These are phyloP conservation scores for Mesochorus sp. DNA, from an alignment of 2,888 invertebrate genomes.

Conservation along the genomic window DNA sequence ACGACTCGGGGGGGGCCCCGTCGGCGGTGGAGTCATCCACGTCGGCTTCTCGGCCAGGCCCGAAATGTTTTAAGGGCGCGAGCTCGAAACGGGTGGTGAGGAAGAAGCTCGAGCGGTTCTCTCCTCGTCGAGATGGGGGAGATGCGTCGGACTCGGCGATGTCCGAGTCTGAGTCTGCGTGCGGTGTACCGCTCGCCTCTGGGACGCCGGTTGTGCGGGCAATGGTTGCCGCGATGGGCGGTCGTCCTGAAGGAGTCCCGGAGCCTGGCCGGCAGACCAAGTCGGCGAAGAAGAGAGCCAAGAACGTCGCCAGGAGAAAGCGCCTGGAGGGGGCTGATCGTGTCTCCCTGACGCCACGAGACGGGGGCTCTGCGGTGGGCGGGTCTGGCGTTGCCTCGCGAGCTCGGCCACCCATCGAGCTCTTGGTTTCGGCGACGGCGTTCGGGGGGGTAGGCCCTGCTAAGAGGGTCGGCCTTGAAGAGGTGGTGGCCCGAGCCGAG, in stretches of 20 bases:
- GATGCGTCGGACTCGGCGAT: too few species aligned
- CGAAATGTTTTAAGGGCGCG: not conserved
- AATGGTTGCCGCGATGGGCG: too few species aligned
- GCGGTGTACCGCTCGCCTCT: too few species aligned
- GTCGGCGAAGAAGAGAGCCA: not conserved
- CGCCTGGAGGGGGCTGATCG: too few species aligned
- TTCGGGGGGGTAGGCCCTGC: not conserved
- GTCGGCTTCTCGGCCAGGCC: not conserved
- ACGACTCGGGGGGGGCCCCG: not conserved
- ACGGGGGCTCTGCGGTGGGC: too few species aligned
- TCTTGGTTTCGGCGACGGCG: not conserved
- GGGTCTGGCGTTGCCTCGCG: not conserved
- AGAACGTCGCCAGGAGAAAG: too few species aligned
- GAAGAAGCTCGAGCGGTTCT: not conserved
- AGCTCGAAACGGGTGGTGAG: not conserved
- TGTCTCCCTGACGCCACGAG: too few species aligned
- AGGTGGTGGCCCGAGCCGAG: not conserved
- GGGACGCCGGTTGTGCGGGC: too few species aligned
- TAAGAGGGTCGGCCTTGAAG: not conserved
- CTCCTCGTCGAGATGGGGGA: not conserved
- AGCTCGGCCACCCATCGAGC: not conserved
- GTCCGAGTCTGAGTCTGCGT: not conserved
- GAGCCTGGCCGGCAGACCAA: too few species aligned
- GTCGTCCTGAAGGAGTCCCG: too few species aligned
- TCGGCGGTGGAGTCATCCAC: not conserved